Evolutionary conservation across 2,113 vertebrate species (phyloP).

Genomic region (Collichthys lucidus): DNA sequence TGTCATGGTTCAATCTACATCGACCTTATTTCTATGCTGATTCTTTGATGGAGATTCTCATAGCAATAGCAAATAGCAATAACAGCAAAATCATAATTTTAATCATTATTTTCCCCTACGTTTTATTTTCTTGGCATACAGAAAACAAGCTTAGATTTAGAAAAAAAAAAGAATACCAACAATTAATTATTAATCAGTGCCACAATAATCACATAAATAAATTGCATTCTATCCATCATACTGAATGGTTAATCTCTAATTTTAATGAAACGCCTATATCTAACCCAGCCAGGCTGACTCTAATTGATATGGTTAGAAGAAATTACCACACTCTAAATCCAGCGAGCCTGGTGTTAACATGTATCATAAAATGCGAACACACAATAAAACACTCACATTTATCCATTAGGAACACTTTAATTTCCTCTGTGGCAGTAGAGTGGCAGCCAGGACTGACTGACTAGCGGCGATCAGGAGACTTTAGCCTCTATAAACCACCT

Average conservation of each 20-base stretch:
- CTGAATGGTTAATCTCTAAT: conserved; percentile 55
- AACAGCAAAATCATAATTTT: neutral
- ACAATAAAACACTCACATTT: conserved; percentile 73
- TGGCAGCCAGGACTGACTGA: conserved; percentile 71
- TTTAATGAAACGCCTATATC: conserved; percentile 66
- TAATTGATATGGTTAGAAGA: conserved; percentile 66
- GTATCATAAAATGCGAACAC: conserved; percentile 78
- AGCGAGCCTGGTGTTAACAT: conserved; percentile 65
- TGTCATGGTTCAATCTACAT: neutral
- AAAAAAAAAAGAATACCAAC: conserved; percentile 16
- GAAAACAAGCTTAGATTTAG: neutral
- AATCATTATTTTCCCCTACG: neutral
- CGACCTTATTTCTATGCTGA: neutral
- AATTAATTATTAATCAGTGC: conserved; percentile 45
- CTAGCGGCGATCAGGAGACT: conserved; percentile 66
- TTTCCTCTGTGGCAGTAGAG: conserved; percentile 67
- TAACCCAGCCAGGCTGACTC: conserved; percentile 47
- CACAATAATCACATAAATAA: conserved; percentile 44
- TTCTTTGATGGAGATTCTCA: neutral
- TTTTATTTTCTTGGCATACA: neutral
- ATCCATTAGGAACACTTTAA: conserved; percentile 75
- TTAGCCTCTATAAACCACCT: conserved; percentile 72
- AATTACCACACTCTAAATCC: conserved; percentile 68
- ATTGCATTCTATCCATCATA: conserved; percentile 59
- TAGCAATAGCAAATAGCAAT: neutral